Base-by-base conservation (phyloP, 23 tunicate genomes). In the Trididemnum clinides region DNA sequence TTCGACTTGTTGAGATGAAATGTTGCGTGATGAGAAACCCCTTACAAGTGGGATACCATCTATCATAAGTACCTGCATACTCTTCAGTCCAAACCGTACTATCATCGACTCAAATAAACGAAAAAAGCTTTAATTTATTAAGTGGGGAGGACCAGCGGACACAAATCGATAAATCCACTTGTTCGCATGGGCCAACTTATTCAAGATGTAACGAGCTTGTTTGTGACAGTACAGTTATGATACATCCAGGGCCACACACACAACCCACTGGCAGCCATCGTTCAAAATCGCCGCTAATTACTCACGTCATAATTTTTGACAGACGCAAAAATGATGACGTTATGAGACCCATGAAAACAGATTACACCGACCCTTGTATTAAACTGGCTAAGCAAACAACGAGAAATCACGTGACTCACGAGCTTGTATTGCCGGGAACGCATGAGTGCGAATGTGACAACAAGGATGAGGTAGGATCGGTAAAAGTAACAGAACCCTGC, bases 371-470 rank as follows among this genome's bases (percentile, higher is more conserved):
- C n/a, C n/a, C n/a, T 44, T 12, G 4, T 59, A 59, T 15, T 12
- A 59, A 59, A 59, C 22, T 19, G 27, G 26, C 26, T 15, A 21
- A 21, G 21, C 37, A 66, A 66, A 66, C 75, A 66, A 23, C 25
- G 25, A 6, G 22, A 19, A 31, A 66, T 66, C 75, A 66, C 75
- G 75, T 66, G 75, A 31, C n/a, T 66, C 4, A 15, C 27, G 19
- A 30, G 75, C 75, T 66, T 66, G 75, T 66, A 29, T 20, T 31
- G n/a, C 36, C 37, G 30, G 69, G 37, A 32, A 66, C 75, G 75
- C 75, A 66, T 66, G 37, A 66, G 37, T 66, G 75, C 25, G 2
- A 10, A 10, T 66, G 37, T 6, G 12, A 29, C 30, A 66, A 66
- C 75, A 66, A 20, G 37, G 31, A 37, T 20, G 31, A 31, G 31